Evolutionary conservation across 2,797 vertebrate species (phyloP), one percentile per base, ranked within the genome.

Genomic region (Enoplosus armatus): DNA sequence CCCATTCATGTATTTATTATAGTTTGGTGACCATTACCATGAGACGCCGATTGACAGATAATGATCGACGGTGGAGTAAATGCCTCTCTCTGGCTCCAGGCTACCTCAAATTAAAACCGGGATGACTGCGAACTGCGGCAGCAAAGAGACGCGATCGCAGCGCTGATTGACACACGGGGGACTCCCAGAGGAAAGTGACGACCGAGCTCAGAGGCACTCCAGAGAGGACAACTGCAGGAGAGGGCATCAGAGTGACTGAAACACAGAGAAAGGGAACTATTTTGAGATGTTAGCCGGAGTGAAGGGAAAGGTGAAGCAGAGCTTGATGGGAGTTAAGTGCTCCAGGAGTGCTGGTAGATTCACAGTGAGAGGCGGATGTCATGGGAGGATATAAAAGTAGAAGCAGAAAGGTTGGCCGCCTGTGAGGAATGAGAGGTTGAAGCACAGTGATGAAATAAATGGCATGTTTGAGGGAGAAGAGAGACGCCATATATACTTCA

Each of bases 1-100:
- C 50, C 35, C 47, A 20, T 72, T 61, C n/a, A 60, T 35, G 73
- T 77, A 56, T 83, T 80, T 79, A 54, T 82, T 72, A 51, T 48
- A 45, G 59, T 73, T 71, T 48, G 48, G 74, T 56, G 55, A 64
- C 39, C 68, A 75, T 82, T 74, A 74, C 24, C 24, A 55, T 8
- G 29, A 64, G 55, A 74, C 54, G 63, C 60, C 56, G 70, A 75
- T 53, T 56, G 77, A 71, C 29, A 0, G 80, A 26, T 54, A 59
- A 56, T 82, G 73, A 87, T 84, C 7, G 41, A 55, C 72, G 65
- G 41, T 10, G 1, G 55, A 82, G 59, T 77, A 72, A 79, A 83
- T 69, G 78, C 72, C 18, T 68, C 72, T 63, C 39, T 58, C 54
- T 77, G 66, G 75, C 81, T 85, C 69, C 79, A 65, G 61, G 61